These are phyloP conservation scores for Allygus modestus DNA, from an alignment of 2,888 invertebrate species.

Conservation along the genomic window DNA sequence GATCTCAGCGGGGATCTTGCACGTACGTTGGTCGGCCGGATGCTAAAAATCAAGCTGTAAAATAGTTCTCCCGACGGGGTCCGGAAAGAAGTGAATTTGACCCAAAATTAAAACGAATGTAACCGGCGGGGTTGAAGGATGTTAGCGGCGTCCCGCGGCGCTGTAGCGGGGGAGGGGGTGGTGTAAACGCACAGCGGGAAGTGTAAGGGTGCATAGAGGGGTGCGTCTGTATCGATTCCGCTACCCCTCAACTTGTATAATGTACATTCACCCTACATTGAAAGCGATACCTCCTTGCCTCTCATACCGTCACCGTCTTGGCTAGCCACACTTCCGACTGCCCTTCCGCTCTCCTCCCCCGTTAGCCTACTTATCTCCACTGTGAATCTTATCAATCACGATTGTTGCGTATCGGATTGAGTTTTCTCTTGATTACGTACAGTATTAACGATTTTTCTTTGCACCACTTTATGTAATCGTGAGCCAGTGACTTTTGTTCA, in stretches of 20 bases:
- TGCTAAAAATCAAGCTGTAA: not conserved
- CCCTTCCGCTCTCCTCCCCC: not conserved
- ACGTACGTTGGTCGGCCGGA: not conserved
- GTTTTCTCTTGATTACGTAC: too few relatives aligned
- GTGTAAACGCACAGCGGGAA: constrained; percentile 41
- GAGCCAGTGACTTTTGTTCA: too few relatives aligned
- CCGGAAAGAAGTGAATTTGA: constrained; percentile 54
- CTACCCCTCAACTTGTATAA: constrained; percentile 57
- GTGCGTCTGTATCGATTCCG: constrained; percentile 55
- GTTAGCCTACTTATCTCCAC: constrained; percentile 22
- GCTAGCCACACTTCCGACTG: constrained; percentile 15
- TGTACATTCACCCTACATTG: constrained; percentile 57
- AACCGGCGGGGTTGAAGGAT: constrained; percentile 40
- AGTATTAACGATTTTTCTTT: too few relatives aligned
- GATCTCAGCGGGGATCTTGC: constrained; percentile 2
- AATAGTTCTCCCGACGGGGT: constrained; percentile 6
- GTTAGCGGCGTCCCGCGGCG: constrained; percentile 7
- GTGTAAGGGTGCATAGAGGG: constrained; percentile 59
- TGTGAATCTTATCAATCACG: not conserved
- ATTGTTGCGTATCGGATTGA: not conserved
- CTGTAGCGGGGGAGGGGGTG: not conserved
- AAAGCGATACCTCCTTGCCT: constrained; percentile 52
- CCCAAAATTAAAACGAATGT: constrained; percentile 56
- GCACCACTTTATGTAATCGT: too few relatives aligned
- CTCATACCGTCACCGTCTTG: constrained; percentile 19